Evolutionary conservation across 2,888 invertebrate genomes (phyloP).

Genomic region (Acleris sparsana): DNA sequence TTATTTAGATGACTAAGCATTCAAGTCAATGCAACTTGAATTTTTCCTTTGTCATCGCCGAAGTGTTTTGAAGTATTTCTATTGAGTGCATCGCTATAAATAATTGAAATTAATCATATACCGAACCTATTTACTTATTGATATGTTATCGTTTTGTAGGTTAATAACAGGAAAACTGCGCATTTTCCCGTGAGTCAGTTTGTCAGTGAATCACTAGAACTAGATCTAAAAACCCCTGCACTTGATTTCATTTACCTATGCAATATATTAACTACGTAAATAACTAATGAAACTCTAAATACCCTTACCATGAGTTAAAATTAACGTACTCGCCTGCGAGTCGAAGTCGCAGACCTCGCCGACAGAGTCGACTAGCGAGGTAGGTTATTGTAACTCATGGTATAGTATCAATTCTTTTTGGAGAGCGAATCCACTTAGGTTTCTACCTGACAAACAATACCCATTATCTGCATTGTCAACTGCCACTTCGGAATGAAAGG

Average conservation of each 20-base stretch:
- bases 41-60: background rate
- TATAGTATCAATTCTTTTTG: no score
- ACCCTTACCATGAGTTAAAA: no score
- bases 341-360: no score
- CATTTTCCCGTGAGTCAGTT: constrained; percentile 20
- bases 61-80: background rate
- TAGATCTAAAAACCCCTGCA: constrained; percentile 3
- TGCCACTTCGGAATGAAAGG: no score
- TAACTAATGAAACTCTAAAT: background rate
- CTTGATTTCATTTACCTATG: constrained; percentile 3
- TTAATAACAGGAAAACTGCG: constrained; percentile 14
- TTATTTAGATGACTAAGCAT: no score
- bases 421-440: no score
- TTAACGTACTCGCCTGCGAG: no score
- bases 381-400: no score
- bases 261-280: background rate
- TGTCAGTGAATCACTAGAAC: constrained; percentile 14
- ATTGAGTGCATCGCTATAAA: background rate
- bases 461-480: no score
- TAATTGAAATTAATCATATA: constrained; percentile 2
- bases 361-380: no score
- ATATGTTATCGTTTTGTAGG: constrained; percentile 9
- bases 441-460: no score
- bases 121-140: background rate
- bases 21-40: no score